Base-by-base conservation (phyloP, 2,797 vertebrate genomes). In the Onychomys torridus region DNA sequence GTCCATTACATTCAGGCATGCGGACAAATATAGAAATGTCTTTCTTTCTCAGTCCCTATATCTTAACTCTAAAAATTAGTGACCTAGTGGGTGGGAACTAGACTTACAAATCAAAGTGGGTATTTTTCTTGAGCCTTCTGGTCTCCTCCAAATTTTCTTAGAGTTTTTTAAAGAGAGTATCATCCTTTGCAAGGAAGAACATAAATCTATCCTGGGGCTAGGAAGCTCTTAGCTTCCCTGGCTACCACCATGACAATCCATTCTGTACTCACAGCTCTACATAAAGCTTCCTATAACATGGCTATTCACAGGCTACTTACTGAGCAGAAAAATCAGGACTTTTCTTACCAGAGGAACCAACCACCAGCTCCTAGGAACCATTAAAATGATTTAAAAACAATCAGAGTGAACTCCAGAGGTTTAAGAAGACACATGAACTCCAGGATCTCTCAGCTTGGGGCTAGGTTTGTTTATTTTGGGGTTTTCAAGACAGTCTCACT, bases 221-320 rank as follows among this genome's bases (percentile, higher is more conserved):
- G 37, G 63, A 10, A 59, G 90, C 49, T 95, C 73, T 55, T 32
- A 90, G 89, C 73, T 37, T 95, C 67, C 73, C 52, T 77, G 40
- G 59, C 91, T 85, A n/a, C 86, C 79, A 78, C 77, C 52, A 29
- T n/a, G 23, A 92, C 71, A 46, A 32, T 25, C 7, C 96, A 95
- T 43, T 86, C 73, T 95, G 37, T 78, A 94, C 40, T 91, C 34
- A 25, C 61, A 93, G 75, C 75, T 96, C 63, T 90, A 94, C 89
- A 94, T 40, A 92, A 34, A 75, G 89, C 76, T 97, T 95, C 91
- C 73, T 93, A 46, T 97, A 97, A 96, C 32, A 97, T 94, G 59
- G 61, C 43, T 76, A 49, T 83, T 85, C 95, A 9, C 92, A 77
- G 90, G 32, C 65, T 94, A 21, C 87, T 49, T 49, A 65, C 21